Conservation (phyloP, 2,888 invertebrate genomes). For the Steromphala cineraria region DNA sequence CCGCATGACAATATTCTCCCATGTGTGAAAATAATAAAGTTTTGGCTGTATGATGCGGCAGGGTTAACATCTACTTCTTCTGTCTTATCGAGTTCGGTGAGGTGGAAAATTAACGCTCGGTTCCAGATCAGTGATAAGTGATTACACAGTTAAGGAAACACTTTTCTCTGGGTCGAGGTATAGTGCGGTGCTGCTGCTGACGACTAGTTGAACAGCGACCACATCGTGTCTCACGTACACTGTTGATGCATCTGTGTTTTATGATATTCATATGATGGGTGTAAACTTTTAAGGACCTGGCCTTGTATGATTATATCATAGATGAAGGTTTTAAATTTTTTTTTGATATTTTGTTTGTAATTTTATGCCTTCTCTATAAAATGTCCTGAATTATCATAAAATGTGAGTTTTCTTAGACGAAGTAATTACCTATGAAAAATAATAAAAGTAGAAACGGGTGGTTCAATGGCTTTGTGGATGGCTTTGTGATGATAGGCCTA, state of each 20-base stretch:
- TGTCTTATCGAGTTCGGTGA: background rate
- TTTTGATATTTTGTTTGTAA: no score
- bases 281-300: no score
- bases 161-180: background rate
- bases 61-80: background rate
- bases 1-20: background rate
- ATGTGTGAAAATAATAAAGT: background rate
- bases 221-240: background rate
- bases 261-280: no score
- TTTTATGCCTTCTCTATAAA: no score
- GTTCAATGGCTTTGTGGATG: no score
- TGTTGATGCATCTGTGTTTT: background rate
- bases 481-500: no score
- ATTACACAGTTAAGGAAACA: background rate
- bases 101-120: background rate
- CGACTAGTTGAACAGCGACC: background rate
- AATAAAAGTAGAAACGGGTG: no score
- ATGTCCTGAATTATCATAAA: no score
- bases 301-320: no score
- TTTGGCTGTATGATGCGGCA: background rate
- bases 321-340: no score
- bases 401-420: no score
- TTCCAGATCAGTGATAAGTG: background rate
- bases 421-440: no score
- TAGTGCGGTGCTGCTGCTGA: background rate